Conservation (phyloP, 1,140 invertebrate species). For the Zaprionus inermis region DNA sequence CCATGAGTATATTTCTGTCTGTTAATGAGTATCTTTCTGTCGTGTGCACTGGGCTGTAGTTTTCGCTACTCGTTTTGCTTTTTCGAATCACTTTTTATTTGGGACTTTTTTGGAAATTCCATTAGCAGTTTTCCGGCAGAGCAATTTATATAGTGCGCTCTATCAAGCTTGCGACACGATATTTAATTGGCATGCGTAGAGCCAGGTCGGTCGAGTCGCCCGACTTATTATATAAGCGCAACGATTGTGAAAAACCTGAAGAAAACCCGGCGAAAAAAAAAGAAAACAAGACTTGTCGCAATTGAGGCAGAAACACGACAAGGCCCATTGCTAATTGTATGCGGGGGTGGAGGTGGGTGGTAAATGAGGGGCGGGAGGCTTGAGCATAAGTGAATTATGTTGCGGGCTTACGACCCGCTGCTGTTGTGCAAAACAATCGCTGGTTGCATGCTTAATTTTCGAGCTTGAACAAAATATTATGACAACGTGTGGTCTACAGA, state of each 20-base stretch:
- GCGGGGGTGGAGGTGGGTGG: slow-evolving; percentile 18
- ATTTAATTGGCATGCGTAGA: slow-evolving; percentile 13
- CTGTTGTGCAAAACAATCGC: slow-evolving; percentile 55
- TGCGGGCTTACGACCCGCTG: background rate
- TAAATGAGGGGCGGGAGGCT: background rate
- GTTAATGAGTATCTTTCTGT: too few species aligned
- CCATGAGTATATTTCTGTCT: too few species aligned
- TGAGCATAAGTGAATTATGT: slow-evolving; percentile 41
- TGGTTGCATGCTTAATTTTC: slow-evolving; percentile 55
- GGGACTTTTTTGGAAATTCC: slow-evolving; percentile 46
- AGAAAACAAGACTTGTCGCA: slow-evolving; percentile 51
- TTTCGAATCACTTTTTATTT: background rate
- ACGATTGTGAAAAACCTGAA: slow-evolving; percentile 58
- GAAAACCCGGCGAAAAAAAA: slow-evolving; percentile 26
- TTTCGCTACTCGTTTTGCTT: slow-evolving; percentile 26
- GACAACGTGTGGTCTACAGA: slow-evolving; percentile 20
- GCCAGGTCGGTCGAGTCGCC: background rate
- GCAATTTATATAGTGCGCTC: slow-evolving; percentile 1
- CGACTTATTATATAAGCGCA: slow-evolving; percentile 14
- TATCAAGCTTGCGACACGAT: slow-evolving; percentile 1
- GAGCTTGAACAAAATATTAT: slow-evolving; percentile 13
- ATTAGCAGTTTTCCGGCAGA: slow-evolving; percentile 8
- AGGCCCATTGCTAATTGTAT: slow-evolving; percentile 65
- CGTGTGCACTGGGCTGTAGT: too few species aligned
- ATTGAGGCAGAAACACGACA: slow-evolving; percentile 66